Base-by-base conservation (phyloP, 2,797 vertebrate genomes). In the Nasua narica region DNA sequence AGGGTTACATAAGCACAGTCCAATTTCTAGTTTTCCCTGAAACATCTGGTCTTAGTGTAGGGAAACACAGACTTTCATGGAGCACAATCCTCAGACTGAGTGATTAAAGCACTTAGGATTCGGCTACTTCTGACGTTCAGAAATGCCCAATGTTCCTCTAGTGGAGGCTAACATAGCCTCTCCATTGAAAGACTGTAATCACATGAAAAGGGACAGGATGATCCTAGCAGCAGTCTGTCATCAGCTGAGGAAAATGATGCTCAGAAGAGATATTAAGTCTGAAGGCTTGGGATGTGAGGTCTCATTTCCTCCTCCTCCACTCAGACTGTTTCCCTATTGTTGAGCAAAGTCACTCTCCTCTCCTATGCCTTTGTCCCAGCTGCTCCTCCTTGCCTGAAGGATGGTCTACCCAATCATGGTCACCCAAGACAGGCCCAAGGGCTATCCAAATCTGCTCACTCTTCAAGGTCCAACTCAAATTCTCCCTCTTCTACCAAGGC, bases 21-120 rank as follows among this genome's bases (percentile, higher is more conserved):
- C 21, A n/a, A 78, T 48, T 91, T 72, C 72, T 21, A 79, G 83
- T 74, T 82, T 84, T 56, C 76, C 91, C 43, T 46, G 70, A 91
- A 96, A 94, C 91, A 91, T 65, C 77, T 82, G 29, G 32, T 91
- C 69, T 96, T 90, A 60, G 29, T 91, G 91, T 74, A 93, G 29
- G 76, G n/a, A 65, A 62, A 67, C 77, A 81, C 3, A 79, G 67
- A 83, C 87, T 84, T 88, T 69, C 83, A 96, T 85, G 91, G 37
- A 97, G 77, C 90, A 94, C 70, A 95, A 14, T 95, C 69, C 65
- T 85, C 90, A 87, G 19, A 74, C 25, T 90, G 83, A 14, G 27
- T 92, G 87, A 90, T 62, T 60, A 70, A 62, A 87, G 60, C n/a
- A 69, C 13, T 54, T 78, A 35, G 83, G 60, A 81, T 93, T 89